Evolutionary conservation across 1,140 invertebrate genomes (phyloP), one percentile per base, ranked within the genome.

Genomic region (Muscidifurax raptorellus): DNA sequence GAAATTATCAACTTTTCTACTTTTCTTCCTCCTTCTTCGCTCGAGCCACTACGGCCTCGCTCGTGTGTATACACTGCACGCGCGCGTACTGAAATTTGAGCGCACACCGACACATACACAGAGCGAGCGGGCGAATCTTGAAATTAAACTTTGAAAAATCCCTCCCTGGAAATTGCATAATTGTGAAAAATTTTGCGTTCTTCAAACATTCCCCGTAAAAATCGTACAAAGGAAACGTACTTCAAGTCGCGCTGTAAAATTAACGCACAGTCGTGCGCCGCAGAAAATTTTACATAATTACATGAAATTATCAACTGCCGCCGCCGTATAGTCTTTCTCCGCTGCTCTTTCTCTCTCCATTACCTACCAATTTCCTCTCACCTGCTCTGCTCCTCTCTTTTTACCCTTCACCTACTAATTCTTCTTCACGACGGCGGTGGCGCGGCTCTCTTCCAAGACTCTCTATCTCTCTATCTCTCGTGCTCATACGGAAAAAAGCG

Each of bases 261-360:
- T 83, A 83, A 83, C 81, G 69, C 72, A 74, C 72, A 66, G 74
- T 76, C 81, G 52, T 66, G 74, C 81, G 67, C 67, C 36, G 82
- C 28, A 64, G 83, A 77, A 77, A 81, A 85, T 77, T 85, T 85
- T 74, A 71, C 84, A 81, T 81, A 85, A 85, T 85, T 81, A 82
- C 79, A 81, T 75, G 84, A 77, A 85, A 85, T 85, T 85, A 85
- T 85, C 59, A 85, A 85, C 71, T 77, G 74, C 77, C 78, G 36
- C 64, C 32, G n/a, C 13, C 59, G 9, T 18, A 15, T 40, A 52
- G 15, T 69, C 25, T 77, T 44, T 27, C 79, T 71, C 30, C 40
- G 18, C 77, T 59, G 22, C 79, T 64, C 44, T 82, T 5, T 79
- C 77, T 66, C 52, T 81, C 32, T 77, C 30, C 44, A 80, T 84